phyloP scores from a whole-genome alignment of 92 coral and sea anemone species.

The Epizoanthus stellaris region DNA sequence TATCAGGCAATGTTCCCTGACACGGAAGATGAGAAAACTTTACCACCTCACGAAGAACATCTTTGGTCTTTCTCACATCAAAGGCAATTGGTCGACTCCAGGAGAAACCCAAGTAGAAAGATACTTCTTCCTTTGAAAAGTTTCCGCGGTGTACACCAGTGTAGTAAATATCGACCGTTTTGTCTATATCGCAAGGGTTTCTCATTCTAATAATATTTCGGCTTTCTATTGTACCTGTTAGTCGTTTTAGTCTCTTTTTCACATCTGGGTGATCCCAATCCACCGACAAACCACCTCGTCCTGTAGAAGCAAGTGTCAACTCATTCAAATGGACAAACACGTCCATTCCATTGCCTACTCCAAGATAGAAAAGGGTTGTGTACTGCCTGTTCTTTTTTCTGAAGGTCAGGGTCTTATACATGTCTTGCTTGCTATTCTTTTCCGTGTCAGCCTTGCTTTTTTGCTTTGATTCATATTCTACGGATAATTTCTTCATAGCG shows the following conservation, averaged over 20 bases:
- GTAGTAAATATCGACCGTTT: conserved; percentile 40
- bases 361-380: conserved; percentile 27
- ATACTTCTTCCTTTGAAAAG: conserved; percentile 60
- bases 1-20: too few species aligned
- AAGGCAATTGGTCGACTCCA: conserved; percentile 47
- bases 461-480: neutral
- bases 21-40: too few species aligned
- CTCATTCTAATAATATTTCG: neutral
- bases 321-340: conserved; percentile 18
- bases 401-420: neutral
- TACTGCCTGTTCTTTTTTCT: neutral
- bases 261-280: neutral
- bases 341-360: conserved; percentile 3
- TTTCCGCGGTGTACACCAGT: conserved; percentile 37
- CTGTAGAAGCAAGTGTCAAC: neutral
- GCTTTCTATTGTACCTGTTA: conserved; percentile 19
- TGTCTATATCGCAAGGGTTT: conserved; percentile 3
- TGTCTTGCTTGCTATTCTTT: neutral
- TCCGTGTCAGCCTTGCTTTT: neutral
- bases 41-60: too few species aligned
- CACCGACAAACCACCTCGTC: neutral
- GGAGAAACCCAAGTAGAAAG: conserved; percentile 52
- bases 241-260: neutral
- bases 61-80: too few species aligned
- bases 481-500: conserved; percentile 3